phyloP scores from a whole-genome alignment of 2,888 invertebrate genomes.

The Aspidiotus destructor region DNA sequence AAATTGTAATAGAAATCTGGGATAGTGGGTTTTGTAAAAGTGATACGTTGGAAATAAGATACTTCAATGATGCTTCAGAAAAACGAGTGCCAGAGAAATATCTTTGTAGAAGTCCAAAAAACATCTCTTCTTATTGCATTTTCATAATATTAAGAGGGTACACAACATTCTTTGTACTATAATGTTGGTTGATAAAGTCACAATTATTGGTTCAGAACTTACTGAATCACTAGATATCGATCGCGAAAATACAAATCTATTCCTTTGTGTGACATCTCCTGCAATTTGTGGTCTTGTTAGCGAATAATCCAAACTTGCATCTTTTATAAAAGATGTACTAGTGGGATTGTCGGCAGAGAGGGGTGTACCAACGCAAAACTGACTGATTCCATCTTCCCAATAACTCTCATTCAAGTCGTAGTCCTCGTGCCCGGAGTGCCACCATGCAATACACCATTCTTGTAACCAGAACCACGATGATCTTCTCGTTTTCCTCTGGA shows the following conservation, averaged over 20 bases:
- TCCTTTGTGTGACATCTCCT: constrained; percentile 24
- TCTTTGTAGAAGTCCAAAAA: too few species aligned
- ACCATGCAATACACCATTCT: constrained; percentile 81
- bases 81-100: too few species aligned
- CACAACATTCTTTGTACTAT: too few species aligned
- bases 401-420: constrained; percentile 64
- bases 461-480: constrained; percentile 51
- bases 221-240: constrained; percentile 43
- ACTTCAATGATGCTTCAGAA: too few species aligned
- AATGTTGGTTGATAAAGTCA: too few species aligned
- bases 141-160: too few species aligned
- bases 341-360: constrained; percentile 75
- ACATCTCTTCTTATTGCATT: too few species aligned
- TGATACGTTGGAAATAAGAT: too few species aligned
- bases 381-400: constrained; percentile 54
- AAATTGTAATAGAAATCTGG: too few species aligned
- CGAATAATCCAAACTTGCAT: constrained; percentile 40
- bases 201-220: constrained; percentile 32
- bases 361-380: constrained; percentile 45
- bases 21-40: too few species aligned
- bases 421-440: constrained; percentile 79
- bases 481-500: constrained; percentile 44
- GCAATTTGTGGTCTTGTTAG: constrained; percentile 29
- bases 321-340: constrained; percentile 69
- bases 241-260: constrained; percentile 40